These are phyloP conservation scores for Coecobrya sp. DNA, from an alignment of 2,888 invertebrate genomes.

Conservation along the genomic window DNA sequence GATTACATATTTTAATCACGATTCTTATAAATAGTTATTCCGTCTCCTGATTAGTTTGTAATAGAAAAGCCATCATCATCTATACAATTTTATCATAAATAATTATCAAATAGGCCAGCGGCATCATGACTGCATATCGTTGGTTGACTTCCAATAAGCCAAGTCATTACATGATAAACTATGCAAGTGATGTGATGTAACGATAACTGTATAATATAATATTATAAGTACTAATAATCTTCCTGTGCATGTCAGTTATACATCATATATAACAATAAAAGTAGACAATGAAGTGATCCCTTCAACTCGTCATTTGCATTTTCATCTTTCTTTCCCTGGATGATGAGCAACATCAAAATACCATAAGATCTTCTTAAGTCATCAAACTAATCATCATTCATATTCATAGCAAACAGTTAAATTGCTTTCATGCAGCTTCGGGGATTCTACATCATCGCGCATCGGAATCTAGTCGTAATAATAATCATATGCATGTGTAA, in stretches of 20 bases:
- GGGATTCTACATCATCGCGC: not conserved
- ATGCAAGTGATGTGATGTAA: not conserved
- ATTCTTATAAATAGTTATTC: constrained; percentile 33
- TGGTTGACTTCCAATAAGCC: constrained; percentile 26
- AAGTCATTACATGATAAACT: constrained; percentile 5
- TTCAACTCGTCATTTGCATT: constrained; percentile 59
- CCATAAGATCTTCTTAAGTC: not conserved
- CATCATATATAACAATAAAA: constrained; percentile 40
- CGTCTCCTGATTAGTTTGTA: constrained; percentile 56
- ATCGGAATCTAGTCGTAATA: not conserved
- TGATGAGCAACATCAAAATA: constrained; percentile 5
- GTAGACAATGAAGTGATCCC: constrained; percentile 34
- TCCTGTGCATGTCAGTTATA: not conserved
- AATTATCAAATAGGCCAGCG: constrained; percentile 76
- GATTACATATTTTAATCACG: constrained; percentile 50
- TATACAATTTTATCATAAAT: constrained; percentile 66
- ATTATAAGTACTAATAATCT: not conserved
- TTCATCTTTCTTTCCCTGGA: constrained; percentile 29
- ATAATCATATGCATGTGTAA: constrained; percentile 28
- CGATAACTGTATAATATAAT: not conserved
- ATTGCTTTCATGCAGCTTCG: too few relatives aligned
- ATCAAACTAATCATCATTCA: not conserved
- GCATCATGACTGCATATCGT: constrained; percentile 54
- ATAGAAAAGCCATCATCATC: constrained; percentile 24
- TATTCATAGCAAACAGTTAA: not conserved